Base-by-base conservation (phyloP, 1,140 invertebrate species). In the Fopius arisanus region DNA sequence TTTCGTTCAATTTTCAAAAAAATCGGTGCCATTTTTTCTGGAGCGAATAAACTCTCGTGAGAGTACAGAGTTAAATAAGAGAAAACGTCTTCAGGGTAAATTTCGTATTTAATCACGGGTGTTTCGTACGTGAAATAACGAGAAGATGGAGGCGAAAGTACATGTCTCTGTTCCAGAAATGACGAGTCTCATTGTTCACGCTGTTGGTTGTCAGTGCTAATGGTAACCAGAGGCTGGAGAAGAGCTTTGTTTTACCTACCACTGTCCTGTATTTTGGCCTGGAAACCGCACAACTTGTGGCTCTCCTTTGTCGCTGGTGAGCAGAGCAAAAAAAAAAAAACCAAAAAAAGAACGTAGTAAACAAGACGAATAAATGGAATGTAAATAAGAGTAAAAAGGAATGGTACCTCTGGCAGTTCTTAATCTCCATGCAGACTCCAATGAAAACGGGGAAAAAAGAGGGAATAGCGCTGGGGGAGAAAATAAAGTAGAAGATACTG, bases 211-310 rank as follows among this genome's bases (percentile, higher is more conserved):
- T 77, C 77, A 14, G 84, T 89, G 23, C 77, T 89, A 37, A 84
- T 84, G 82, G 72, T 88, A 75, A 84, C 79, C 29, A 86, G 87
- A 41, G 83, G 87, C 67, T 90, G 90, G 90, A 87, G 87, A 74
- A 87, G 87, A 77, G 85, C 86, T 40, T 78, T 90, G 54, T 80
- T 90, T 71, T 90, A 90, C 77, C 72, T 87, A 26, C 77, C 85
- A 10, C 77, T 90, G 40, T 84, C 88, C 37, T 80, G 85, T n/a
- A 77, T 88, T 41, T 82, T 90, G 75, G 89, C 89, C 79, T 84
- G 89, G 77, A 84, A 86, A 78, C 88, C 89, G n/a, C 79, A 89
- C 69, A 82, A 80, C 48, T 81, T 89, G 16, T 88, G 87, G 88
- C 81, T 89, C 3, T 87, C 87, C 67, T 83, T 85, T 69, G 86